These are phyloP conservation scores for Etheostoma perlongum DNA, from an alignment of 2,797 vertebrate genomes.

Conservation along the genomic window DNA sequence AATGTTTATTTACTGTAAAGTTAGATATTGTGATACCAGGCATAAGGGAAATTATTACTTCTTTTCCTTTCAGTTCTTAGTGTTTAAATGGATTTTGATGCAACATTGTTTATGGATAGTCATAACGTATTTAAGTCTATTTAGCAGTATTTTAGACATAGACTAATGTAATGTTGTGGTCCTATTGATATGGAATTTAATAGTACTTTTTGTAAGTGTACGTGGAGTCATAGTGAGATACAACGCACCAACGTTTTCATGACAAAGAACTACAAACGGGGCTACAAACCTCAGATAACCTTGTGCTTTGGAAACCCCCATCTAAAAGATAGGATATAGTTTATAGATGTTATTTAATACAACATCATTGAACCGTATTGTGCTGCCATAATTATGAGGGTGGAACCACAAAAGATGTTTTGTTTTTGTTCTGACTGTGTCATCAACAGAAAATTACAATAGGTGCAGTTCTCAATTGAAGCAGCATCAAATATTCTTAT, in stretches of 20 bases:
- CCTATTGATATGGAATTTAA: background rate
- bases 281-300: background rate
- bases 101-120: background rate
- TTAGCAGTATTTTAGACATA: background rate
- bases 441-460: background rate
- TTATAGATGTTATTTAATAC: background rate
- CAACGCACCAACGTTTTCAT: background rate
- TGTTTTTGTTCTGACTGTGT: background rate
- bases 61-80: background rate
- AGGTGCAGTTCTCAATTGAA: background rate
- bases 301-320: background rate
- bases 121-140: background rate
- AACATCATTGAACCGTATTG: background rate
- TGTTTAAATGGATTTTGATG: background rate
- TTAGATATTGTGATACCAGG: background rate
- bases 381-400: background rate
- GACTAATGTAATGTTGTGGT: background rate
- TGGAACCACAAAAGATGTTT: slow-evolving; percentile 13
- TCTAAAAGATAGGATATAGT: background rate
- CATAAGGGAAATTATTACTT: background rate
- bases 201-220: background rate
- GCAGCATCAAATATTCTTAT: background rate
- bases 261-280: background rate
- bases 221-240: background rate
- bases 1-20: background rate